These are phyloP conservation scores for Eudyptes chrysolophus DNA, from an alignment of 2,113 vertebrate genomes.

Conservation along the genomic window DNA sequence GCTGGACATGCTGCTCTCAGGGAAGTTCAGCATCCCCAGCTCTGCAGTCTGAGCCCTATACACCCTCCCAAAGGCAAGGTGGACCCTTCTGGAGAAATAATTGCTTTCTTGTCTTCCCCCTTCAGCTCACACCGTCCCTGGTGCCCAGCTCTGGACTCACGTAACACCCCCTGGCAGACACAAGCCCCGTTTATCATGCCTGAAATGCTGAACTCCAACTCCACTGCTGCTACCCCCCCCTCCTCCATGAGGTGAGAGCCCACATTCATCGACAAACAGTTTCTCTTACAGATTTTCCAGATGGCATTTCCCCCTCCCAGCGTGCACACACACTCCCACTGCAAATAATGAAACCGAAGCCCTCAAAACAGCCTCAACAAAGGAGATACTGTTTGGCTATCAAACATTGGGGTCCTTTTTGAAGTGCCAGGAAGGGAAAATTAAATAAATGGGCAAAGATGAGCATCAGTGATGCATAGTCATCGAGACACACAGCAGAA, in stretches of 20 bases:
- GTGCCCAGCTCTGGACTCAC: neutral
- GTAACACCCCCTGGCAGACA: neutral
- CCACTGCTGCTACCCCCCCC: neutral
- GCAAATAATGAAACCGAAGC: slow-evolving; percentile 1
- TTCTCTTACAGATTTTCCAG: slow-evolving; percentile 29
- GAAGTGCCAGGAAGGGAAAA: neutral
- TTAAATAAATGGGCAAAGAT: neutral
- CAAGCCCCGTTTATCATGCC: neutral
- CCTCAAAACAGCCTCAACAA: neutral
- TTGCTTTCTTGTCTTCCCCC: neutral
- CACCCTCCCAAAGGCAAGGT: neutral
- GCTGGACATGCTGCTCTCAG: neutral
- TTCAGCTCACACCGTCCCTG: accelerated
- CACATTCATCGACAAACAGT: slow-evolving; percentile 38
- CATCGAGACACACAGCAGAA: neutral
- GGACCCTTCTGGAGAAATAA: neutral
- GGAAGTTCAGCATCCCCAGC: neutral
- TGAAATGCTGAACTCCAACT: neutral
- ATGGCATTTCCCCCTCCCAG: slow-evolving; percentile 1
- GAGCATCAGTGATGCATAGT: neutral
- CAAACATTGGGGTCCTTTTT: slow-evolving; percentile 21
- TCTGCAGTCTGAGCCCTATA: neutral
- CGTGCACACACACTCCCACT: neutral
- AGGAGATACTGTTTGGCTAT: neutral
- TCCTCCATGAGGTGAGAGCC: slow-evolving; percentile 5